Evolutionary conservation across 2,797 vertebrate genomes (phyloP), one percentile per base, ranked within the genome.

Genomic region (Phataginus tetradactyla): DNA sequence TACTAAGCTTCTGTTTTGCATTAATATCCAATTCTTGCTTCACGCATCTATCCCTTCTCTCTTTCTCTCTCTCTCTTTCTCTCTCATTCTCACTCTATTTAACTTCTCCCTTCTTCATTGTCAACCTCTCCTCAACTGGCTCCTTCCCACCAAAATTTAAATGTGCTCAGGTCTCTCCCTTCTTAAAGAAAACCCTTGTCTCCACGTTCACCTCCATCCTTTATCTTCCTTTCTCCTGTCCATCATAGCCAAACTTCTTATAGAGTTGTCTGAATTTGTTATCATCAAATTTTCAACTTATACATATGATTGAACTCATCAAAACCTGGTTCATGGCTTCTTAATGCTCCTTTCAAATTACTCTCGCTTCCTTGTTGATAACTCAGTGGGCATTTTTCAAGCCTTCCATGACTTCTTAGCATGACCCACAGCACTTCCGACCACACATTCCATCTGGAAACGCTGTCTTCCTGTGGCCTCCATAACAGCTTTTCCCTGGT

Each of bases 1-100:
- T 29, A 68, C 57, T 63, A 86, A 90, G 42, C 27, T 92, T 21
- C 2, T 25, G 25, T 68, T 96, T 87, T 87, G 49, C 57, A 64
- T n/a, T 27, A 74, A 57, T 3, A 29, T 51, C 21, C 42, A 55
- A 4, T 51, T 61, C 59, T 68, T 34, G 25, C 29, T 66, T 57
- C 37, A 59, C 21, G 34, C 10, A 61, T 68, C 34, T 61, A 13
- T 32, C 5, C 37, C 34, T 45, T 23, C 32, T 59, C 11, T 27
- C 77, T 72, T 32, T 14, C 3, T 69, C 12, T 25, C 11, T 61
- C 9, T 20, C 51, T 32, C 15, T 14, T 2, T 69, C 12, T 25
- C 11, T 61, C 9, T 21, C 51, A 39, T 39, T n/a, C 15, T 39
- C 74, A 8, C 12, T 59, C 34, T 18, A 34, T 37, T 18, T 7